Conservation (phyloP, 2,797 vertebrate genomes). For the Nannoperca obscura region DNA sequence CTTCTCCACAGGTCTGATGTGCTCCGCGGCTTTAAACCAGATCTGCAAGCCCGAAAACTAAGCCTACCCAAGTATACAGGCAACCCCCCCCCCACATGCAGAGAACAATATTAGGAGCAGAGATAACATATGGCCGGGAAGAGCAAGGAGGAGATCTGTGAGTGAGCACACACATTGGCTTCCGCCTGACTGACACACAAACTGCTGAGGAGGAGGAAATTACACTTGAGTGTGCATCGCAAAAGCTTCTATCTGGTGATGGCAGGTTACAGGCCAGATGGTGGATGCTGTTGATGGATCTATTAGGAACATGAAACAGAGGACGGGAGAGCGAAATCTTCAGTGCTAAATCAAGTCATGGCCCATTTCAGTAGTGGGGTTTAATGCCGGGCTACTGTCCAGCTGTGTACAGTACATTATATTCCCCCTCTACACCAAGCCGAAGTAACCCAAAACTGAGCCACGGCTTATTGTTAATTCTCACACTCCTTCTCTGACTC, state of each 20-base stretch:
- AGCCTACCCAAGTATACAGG: slow-evolving; percentile 8
- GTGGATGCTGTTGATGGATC: slow-evolving; percentile 47
- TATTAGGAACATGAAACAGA: slow-evolving; percentile 52
- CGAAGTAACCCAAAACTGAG: not conserved
- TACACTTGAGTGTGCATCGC: slow-evolving; percentile 20
- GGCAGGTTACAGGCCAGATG: slow-evolving; percentile 61
- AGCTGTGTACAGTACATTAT: not conserved
- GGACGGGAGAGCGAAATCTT: slow-evolving; percentile 17
- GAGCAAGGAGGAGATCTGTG: not conserved
- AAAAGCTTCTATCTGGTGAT: slow-evolving; percentile 53
- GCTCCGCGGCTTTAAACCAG: slow-evolving; percentile 15
- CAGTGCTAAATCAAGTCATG: slow-evolving; percentile 50
- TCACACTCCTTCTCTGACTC: not conserved
- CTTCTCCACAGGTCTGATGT: slow-evolving; percentile 7
- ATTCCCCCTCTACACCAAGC: not conserved
- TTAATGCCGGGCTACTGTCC: slow-evolving; percentile 11
- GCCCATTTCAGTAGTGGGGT: slow-evolving; percentile 8
- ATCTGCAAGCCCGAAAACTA: slow-evolving; percentile 8
- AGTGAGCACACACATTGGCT: slow-evolving; percentile 27
- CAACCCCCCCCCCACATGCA: slow-evolving; percentile 35
- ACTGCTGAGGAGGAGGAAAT: slow-evolving; percentile 64
- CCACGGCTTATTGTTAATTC: not conserved
- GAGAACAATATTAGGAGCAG: slow-evolving; percentile 44
- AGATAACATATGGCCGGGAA: slow-evolving; percentile 50
- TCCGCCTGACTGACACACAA: slow-evolving; percentile 51